Conservation (phyloP, 2,888 invertebrate genomes). For the Lochmaea capreae region DNA sequence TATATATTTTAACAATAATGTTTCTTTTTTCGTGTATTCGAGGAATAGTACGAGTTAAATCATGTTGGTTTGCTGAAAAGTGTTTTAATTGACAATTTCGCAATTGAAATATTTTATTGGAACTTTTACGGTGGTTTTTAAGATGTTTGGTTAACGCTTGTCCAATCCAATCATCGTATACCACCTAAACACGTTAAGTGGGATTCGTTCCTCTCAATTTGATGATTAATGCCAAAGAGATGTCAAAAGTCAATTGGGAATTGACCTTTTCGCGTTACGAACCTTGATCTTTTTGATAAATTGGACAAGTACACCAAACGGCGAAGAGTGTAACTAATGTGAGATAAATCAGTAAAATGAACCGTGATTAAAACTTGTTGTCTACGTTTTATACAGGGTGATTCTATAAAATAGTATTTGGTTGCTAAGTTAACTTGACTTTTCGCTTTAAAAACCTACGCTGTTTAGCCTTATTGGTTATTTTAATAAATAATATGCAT, state of each 20-base stretch:
- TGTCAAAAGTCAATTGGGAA: slow-evolving; percentile 39
- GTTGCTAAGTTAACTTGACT: no score
- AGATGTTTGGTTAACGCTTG: no score
- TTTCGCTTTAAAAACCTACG: background rate
- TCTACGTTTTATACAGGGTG: background rate
- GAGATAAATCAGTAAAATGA: slow-evolving; percentile 17
- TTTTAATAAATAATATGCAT: background rate
- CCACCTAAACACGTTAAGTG: slow-evolving; percentile 23
- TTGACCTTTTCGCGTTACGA: slow-evolving; percentile 31
- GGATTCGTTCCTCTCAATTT: slow-evolving; percentile 24
- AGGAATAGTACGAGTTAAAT: no score
- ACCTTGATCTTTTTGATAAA: slow-evolving; percentile 33
- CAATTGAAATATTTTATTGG: no score
- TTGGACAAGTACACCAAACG: slow-evolving; percentile 16
- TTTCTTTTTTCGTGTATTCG: no score
- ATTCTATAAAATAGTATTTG: background rate
- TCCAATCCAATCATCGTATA: no score
- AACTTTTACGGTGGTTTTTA: no score
- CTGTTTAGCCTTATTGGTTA: slow-evolving; percentile 1
- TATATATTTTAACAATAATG: no score
- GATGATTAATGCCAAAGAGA: slow-evolving; percentile 16
- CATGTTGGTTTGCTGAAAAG: no score
- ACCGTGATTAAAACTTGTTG: slow-evolving; percentile 1
- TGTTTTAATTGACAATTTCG: no score
- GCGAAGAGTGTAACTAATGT: slow-evolving; percentile 18